phyloP scores from a whole-genome alignment of 2,113 vertebrate species.

The Pongo pygmaeus region DNA sequence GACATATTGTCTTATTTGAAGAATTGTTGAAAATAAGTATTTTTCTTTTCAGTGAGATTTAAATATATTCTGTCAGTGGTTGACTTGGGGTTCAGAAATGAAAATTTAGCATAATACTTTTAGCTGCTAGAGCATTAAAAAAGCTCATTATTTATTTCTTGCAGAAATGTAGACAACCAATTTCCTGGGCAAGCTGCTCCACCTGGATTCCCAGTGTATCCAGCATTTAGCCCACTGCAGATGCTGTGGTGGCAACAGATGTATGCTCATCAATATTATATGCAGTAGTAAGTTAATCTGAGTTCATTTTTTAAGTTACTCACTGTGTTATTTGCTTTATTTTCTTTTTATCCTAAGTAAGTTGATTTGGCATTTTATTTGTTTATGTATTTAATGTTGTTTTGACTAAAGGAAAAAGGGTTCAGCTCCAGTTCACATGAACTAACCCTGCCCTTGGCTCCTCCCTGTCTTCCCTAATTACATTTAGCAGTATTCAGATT shows the following conservation, averaged over 20 bases:
- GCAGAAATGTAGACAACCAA: slow-evolving; percentile 86
- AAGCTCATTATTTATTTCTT: neutral
- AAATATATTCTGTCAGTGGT: neutral
- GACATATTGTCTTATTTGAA: neutral
- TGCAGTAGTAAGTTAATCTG: slow-evolving; percentile 95
- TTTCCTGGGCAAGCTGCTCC: slow-evolving; percentile 82
- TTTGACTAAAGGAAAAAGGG: neutral
- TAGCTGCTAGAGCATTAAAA: neutral
- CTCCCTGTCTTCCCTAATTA: neutral
- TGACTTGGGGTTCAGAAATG: neutral
- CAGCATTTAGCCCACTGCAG: slow-evolving; percentile 90
- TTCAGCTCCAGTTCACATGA: neutral
- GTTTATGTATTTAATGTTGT: neutral
- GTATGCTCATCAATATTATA: slow-evolving; percentile 97
- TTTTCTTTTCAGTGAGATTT: slow-evolving; percentile 25
- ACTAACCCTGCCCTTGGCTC: neutral
- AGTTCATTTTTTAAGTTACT: neutral
- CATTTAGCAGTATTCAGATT: neutral
- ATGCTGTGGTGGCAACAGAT: slow-evolving; percentile 98
- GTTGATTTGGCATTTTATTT: neutral
- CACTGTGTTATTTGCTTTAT: neutral
- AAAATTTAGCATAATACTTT: neutral
- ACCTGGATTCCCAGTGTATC: slow-evolving; percentile 85
- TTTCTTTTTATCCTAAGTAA: neutral
- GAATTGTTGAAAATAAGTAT: neutral